These are phyloP conservation scores for Stegophylla sp. DNA, from an alignment of 2,888 invertebrate genomes.

Conservation along the genomic window DNA sequence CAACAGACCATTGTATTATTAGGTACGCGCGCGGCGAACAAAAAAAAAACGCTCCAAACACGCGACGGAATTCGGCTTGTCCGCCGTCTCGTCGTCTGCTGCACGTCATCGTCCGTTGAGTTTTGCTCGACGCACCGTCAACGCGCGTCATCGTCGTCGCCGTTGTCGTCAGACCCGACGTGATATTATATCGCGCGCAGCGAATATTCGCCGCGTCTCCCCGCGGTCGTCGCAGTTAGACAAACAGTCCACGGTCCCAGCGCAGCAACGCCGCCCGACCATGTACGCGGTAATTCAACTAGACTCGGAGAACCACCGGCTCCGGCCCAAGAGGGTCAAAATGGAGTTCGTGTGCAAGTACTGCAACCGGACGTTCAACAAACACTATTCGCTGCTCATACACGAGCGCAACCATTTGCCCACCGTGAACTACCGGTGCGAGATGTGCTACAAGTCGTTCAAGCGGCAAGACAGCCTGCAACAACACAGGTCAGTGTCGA, in stretches of 20 bases:
- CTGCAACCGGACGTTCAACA: conserved; percentile 96
- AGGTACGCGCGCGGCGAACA: too few species aligned
- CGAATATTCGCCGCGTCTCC: too few species aligned
- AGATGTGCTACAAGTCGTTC: conserved; percentile 97
- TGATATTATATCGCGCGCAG: neutral
- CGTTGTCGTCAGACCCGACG: neutral
- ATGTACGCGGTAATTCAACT: conserved; percentile 92
- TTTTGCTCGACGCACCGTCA: neutral
- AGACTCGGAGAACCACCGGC: conserved; percentile 84
- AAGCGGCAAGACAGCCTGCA: conserved; percentile 95
- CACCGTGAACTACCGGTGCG: conserved; percentile 95
- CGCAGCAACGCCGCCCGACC: conserved; percentile 68
- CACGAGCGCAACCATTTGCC: conserved; percentile 98
- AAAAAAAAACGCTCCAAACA: too few species aligned
- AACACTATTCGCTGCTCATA: conserved; percentile 97
- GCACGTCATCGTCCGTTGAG: too few species aligned
- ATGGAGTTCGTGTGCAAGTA: conserved; percentile 98
- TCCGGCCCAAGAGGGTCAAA: conserved; percentile 88
- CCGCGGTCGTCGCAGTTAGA: neutral
- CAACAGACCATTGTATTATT: too few species aligned
- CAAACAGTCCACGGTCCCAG: neutral
- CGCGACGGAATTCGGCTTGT: too few species aligned
- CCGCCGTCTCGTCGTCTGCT: too few species aligned
- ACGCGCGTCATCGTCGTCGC: neutral
- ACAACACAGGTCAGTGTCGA: conserved; percentile 81